Evolutionary conservation across 2,888 invertebrate genomes (phyloP), one percentile per base, ranked within the genome.

Genomic region (Oxystoma pomonae): DNA sequence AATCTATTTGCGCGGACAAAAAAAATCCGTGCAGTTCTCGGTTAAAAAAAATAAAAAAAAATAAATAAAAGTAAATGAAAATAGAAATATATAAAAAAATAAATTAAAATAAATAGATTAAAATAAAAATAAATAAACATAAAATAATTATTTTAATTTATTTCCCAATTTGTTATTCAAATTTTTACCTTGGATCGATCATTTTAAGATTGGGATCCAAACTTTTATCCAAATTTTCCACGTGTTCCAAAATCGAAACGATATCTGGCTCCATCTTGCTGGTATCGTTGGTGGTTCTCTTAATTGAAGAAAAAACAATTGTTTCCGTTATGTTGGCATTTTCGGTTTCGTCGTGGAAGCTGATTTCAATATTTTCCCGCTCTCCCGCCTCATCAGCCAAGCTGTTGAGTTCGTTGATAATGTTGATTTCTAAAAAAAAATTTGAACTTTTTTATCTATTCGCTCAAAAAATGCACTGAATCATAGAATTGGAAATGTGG

Each of bases 321-420:
- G 60, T 60, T 49, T 61, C 59, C 16, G 59, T 65, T 19, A 18
- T 21, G 21, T 62, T 65, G 53, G 53, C 19, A 16, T 53, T 53
- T 19, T 53, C 19, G 53, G 16, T 53, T 16, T 53, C 53, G 7
- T 53, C 53, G 17, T 19, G 53, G n/a, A 53, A 53, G n/a, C 53
- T 53, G 53, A 53, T 53, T 19, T 53, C 53, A 19, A 53, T 16
- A n/a, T 53, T 53, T 16, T 53, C 53, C n/a, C 35, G 35, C 12
- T 35, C 35, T 7, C 35, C 35, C 12, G 35, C 35, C 12, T 35
- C 35, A 35, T 35, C 35, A 35, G 35, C 35, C 12, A 35, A 12
- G 12, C 35, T 35, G 12, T 53, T 19, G 3, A 53, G 53, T 19
- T 53, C 53, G 53, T 19, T 19, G 53, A 17, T 3, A 19, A 53